These are phyloP conservation scores for Crambe crambe DNA, from an alignment of 37 sponge, comb jelly and placozoan species.

Conservation along the genomic window DNA sequence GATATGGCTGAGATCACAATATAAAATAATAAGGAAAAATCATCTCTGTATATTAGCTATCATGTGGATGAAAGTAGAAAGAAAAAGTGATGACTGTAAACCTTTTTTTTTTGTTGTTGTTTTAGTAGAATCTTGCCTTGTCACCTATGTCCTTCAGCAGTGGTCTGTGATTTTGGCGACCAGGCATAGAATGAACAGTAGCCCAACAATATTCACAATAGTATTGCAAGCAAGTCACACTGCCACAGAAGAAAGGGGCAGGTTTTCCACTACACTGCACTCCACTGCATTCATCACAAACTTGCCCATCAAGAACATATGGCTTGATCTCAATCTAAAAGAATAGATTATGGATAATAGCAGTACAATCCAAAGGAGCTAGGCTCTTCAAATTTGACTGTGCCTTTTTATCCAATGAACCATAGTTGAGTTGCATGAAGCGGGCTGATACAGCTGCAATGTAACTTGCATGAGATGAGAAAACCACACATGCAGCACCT, in stretches of 20 bases:
- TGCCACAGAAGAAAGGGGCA: constrained; percentile 98
- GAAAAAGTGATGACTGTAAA: not conserved
- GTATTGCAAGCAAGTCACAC: constrained; percentile 91
- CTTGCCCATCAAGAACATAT: constrained; percentile 93
- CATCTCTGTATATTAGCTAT: not conserved
- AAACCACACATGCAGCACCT: constrained; percentile 96
- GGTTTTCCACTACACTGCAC: constrained; percentile 82
- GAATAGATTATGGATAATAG: not conserved
- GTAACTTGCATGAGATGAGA: constrained; percentile 82
- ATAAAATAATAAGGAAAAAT: too few relatives aligned
- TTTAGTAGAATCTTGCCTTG: constrained; percentile 5
- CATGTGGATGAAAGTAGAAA: not conserved
- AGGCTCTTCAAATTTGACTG: too few relatives aligned
- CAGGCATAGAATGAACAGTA: constrained; percentile 85
- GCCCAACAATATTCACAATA: constrained; percentile 99
- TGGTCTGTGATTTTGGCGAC: constrained; percentile 88
- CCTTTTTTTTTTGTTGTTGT: too few relatives aligned
- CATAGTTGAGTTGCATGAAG: constrained; percentile 89
- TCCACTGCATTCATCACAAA: constrained; percentile 97
- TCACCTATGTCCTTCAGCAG: constrained; percentile 80
- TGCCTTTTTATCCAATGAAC: constrained; percentile 91
- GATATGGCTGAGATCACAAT: not conserved
- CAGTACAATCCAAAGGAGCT: too few relatives aligned
- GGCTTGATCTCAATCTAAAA: constrained; percentile 94
- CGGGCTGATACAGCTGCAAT: constrained; percentile 91